These are phyloP conservation scores for Andrena camellia DNA, from an alignment of 2,888 invertebrate species.

Conservation along the genomic window DNA sequence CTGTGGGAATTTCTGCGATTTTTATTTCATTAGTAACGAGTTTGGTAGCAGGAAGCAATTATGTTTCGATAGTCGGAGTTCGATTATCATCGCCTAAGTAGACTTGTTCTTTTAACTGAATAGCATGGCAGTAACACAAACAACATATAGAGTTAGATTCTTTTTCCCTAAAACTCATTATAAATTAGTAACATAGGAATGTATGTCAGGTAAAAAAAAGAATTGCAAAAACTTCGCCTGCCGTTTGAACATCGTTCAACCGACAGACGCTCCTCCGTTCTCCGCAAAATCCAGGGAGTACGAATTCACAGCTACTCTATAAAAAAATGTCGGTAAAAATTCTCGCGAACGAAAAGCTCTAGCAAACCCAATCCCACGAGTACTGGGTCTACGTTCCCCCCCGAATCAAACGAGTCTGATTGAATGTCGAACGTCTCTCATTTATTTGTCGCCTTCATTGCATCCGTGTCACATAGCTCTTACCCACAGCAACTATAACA, in stretches of 20 bases:
- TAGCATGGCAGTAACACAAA: neutral
- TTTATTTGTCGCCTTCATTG: conserved; percentile 41
- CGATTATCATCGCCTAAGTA: too few species aligned
- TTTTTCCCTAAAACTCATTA: neutral
- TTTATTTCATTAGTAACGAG: neutral
- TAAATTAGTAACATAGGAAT: neutral
- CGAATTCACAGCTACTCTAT: conserved; percentile 16
- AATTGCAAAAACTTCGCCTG: neutral
- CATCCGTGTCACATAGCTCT: conserved; percentile 49
- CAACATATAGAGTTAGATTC: neutral
- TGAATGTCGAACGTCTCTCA: conserved; percentile 19
- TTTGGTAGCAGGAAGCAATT: neutral
- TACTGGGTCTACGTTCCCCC: neutral
- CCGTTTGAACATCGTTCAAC: neutral
- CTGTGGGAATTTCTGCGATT: neutral
- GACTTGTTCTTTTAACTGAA: neutral
- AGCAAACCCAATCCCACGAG: neutral
- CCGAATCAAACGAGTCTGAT: conserved; percentile 30
- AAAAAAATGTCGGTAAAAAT: neutral
- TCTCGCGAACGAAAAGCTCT: neutral
- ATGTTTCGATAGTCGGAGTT: neutral
- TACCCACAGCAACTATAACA: conserved; percentile 47
- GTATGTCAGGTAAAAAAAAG: neutral
- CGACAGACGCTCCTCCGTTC: neutral
- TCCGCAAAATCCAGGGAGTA: conserved; percentile 7